A percentile compares a stretch with the other conserved stretches of the same genome.
phyloP scores from a whole-genome alignment of 2,888 invertebrate species.

The Cheilosia urbana region DNA sequence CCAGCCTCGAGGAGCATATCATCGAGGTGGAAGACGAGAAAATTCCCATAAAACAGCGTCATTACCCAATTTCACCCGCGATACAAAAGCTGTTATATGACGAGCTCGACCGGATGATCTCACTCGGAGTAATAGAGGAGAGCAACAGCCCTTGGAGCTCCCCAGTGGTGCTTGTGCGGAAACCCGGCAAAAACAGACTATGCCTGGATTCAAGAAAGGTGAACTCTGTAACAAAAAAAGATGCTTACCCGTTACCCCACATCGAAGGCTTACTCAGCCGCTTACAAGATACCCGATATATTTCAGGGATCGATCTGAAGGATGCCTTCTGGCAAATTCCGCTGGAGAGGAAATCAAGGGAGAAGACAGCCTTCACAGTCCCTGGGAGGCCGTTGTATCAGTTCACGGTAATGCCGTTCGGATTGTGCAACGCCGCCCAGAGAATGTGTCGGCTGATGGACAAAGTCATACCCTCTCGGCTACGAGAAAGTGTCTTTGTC shows the following conservation, averaged over 20 bases:
- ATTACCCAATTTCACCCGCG: slow-evolving; percentile 26
- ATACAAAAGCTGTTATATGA: slow-evolving; percentile 31
- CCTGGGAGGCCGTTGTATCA: no score
- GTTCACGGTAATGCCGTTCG: not conserved
- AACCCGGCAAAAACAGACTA: slow-evolving; percentile 8
- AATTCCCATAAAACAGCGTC: slow-evolving; percentile 10
- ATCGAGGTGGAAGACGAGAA: slow-evolving; percentile 25
- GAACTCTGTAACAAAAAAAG: not conserved
- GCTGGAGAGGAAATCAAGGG: not conserved
- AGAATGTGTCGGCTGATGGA: slow-evolving; percentile 38
- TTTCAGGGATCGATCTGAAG: not conserved
- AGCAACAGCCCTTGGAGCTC: no score
- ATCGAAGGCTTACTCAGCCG: not conserved
- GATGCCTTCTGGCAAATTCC: not conserved
- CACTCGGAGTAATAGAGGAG: no score
- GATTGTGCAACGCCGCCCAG: slow-evolving; percentile 16
- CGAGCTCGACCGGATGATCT: slow-evolving; percentile 31
- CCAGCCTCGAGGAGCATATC: slow-evolving; percentile 3
- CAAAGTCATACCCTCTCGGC: slow-evolving; percentile 27
- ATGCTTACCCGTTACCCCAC: not conserved
- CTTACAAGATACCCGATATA: not conserved
- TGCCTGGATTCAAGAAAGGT: slow-evolving; percentile 5
- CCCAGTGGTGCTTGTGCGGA: not conserved
- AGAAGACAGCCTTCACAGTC: no score
- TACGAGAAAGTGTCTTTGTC: slow-evolving; percentile 18